Percentiles rank a stretch among this genome's conserved stretches.
phyloP scores from a whole-genome alignment of 2,113 vertebrate species.

The Hydrolagus affinis region DNA sequence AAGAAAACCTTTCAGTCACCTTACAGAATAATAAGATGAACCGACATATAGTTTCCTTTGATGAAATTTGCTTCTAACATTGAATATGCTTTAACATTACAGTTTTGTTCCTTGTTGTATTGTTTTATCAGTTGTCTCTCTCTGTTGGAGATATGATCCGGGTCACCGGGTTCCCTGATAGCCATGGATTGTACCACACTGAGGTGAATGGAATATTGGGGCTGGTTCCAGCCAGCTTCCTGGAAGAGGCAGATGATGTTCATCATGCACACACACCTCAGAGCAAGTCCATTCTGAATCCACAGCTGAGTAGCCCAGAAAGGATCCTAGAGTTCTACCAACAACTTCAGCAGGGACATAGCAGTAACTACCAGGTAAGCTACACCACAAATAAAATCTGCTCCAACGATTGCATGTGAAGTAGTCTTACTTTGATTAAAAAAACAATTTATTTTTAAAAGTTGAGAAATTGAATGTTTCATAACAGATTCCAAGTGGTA shows the following conservation, averaged over 20 bases:
- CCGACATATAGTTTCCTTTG: no score
- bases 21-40: no score
- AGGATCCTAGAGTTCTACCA: conserved; percentile 50
- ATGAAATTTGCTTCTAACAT: neutral
- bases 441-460: no score
- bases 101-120: conserved; percentile 7
- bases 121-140: conserved; percentile 36
- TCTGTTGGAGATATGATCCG: conserved; percentile 33
- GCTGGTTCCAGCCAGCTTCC: conserved; percentile 24
- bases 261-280: neutral
- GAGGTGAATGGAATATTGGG: conserved; percentile 30
- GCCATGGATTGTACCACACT: neutral
- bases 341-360: conserved; percentile 49
- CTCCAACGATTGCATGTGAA: no score
- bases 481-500: no score
- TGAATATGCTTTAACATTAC: conserved; percentile 30
- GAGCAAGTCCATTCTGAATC: fast-evolving
- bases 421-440: no score
- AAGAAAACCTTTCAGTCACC: no score
- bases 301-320: conserved; percentile 45
- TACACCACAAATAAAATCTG: conserved; percentile 15
- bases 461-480: no score
- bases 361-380: conserved; percentile 47
- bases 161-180: conserved; percentile 29
- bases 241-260: neutral